Percentiles rank a stretch among this genome's conserved stretches.
phyloP scores from a whole-genome alignment of 2,888 invertebrate species.

The Zaprionus lineosus region DNA sequence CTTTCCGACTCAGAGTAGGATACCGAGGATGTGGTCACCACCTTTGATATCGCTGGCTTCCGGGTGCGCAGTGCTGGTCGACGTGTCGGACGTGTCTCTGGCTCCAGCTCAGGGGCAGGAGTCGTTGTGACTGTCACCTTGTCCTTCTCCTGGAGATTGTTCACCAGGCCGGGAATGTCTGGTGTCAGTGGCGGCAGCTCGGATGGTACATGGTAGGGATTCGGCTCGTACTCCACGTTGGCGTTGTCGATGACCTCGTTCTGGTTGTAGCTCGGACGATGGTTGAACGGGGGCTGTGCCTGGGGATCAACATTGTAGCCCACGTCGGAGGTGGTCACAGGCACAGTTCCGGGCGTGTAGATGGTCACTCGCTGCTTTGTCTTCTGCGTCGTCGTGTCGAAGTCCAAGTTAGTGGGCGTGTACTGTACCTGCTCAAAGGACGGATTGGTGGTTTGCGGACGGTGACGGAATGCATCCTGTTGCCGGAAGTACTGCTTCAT shows the following conservation, averaged over 20 bases:
- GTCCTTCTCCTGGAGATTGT: conserved; percentile 85
- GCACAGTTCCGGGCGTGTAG: conserved; percentile 73
- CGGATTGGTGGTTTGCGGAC: conserved; percentile 73
- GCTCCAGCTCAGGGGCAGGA: conserved; percentile 79
- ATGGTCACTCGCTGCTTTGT: conserved; percentile 77
- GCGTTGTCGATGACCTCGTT: conserved; percentile 80
- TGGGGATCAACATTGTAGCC: conserved; percentile 61
- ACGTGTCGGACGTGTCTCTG: conserved; percentile 82
- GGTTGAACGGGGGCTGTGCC: conserved; percentile 67
- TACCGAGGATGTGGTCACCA: conserved; percentile 80
- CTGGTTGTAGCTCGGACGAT: conserved; percentile 76
- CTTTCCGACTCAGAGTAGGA: conserved; percentile 79
- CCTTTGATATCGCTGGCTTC: conserved; percentile 82
- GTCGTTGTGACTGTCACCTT: conserved; percentile 71
- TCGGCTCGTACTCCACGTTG: conserved; percentile 82
- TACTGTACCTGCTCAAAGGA: conserved; percentile 80
- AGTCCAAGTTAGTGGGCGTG: conserved; percentile 76
- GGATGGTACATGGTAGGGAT: conserved; percentile 84
- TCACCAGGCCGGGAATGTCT: conserved; percentile 85
- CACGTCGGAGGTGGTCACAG: conserved; percentile 72
- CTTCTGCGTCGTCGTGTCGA: conserved; percentile 65
- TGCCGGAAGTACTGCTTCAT: conserved; percentile 83
- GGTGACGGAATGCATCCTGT: conserved; percentile 81
- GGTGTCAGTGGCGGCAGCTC: conserved; percentile 85
- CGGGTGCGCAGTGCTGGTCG: conserved; percentile 84